Evolutionary conservation across 2,888 invertebrate species (phyloP).

Genomic region (Tenthredo livida): DNA sequence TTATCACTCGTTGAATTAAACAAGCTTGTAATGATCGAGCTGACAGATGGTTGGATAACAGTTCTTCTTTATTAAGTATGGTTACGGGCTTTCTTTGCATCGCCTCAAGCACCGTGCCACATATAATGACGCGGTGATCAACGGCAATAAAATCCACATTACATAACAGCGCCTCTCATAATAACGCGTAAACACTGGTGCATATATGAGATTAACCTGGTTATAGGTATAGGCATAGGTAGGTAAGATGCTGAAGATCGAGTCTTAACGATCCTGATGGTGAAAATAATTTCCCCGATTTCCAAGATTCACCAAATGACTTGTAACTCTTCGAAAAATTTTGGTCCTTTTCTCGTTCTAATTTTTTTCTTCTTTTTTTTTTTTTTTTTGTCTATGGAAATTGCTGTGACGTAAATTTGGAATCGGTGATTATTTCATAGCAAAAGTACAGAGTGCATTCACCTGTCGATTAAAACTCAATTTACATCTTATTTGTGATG

Average conservation of each 20-base stretch:
- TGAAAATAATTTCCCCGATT: background rate
- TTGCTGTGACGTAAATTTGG: background rate
- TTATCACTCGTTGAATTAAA: background rate
- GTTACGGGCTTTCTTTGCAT: slow-evolving; percentile 33
- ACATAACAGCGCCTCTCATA: slow-evolving; percentile 81
- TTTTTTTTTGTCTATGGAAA: too few relatives aligned
- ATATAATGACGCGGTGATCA: slow-evolving; percentile 75
- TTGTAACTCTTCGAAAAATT: too few relatives aligned
- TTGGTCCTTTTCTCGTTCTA: too few relatives aligned
- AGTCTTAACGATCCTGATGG: background rate
- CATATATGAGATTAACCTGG: slow-evolving; percentile 40
- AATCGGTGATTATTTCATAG: background rate
- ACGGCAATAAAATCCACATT: slow-evolving; percentile 79
- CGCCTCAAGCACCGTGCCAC: slow-evolving; percentile 24
- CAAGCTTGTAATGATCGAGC: slow-evolving; percentile 10
- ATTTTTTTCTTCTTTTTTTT: too few relatives aligned
- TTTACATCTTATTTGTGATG: background rate
- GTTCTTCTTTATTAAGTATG: slow-evolving; percentile 20
- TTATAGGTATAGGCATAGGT: background rate
- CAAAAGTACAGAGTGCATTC: background rate
- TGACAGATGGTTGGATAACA: slow-evolving; percentile 47
- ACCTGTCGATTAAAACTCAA: background rate
- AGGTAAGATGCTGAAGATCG: background rate
- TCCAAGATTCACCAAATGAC: too few relatives aligned
- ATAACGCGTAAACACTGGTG: slow-evolving; percentile 77